These are phyloP conservation scores for Thryonomys swinderianus DNA, from an alignment of 2,113 vertebrate species.

Conservation along the genomic window DNA sequence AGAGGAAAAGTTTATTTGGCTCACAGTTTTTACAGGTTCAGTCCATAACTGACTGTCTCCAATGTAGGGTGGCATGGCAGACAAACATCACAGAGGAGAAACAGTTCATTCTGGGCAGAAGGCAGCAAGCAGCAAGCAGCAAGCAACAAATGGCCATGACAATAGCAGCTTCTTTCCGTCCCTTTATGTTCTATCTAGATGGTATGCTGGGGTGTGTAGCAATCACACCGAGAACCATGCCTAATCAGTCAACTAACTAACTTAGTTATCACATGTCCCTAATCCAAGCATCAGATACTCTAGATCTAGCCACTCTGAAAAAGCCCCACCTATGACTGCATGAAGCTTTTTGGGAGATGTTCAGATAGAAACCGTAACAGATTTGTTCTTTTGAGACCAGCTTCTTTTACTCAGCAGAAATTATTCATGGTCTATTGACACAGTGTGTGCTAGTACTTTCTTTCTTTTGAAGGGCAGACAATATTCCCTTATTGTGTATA, in stretches of 20 bases:
- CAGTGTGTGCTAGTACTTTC: neutral
- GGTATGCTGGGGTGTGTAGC: neutral
- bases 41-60: neutral
- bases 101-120: neutral
- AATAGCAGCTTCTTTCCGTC: neutral
- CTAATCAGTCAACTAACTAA: neutral
- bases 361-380: neutral
- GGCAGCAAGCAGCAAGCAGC: neutral
- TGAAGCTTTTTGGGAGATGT: neutral
- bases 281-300: neutral
- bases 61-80: neutral
- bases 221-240: neutral
- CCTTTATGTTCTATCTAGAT: neutral
- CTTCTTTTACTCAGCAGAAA: neutral
- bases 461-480: neutral
- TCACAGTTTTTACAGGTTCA: neutral
- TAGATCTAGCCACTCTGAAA: neutral
- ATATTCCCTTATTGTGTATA: neutral
- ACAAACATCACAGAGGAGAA: neutral
- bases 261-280: neutral
- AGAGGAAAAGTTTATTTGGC: neutral
- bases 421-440: neutral
- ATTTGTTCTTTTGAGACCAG: neutral
- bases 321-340: neutral
- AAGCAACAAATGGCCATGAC: neutral